Base-by-base conservation (phyloP, 2,797 vertebrate species). In the Urocyon cinereoargenteus region DNA sequence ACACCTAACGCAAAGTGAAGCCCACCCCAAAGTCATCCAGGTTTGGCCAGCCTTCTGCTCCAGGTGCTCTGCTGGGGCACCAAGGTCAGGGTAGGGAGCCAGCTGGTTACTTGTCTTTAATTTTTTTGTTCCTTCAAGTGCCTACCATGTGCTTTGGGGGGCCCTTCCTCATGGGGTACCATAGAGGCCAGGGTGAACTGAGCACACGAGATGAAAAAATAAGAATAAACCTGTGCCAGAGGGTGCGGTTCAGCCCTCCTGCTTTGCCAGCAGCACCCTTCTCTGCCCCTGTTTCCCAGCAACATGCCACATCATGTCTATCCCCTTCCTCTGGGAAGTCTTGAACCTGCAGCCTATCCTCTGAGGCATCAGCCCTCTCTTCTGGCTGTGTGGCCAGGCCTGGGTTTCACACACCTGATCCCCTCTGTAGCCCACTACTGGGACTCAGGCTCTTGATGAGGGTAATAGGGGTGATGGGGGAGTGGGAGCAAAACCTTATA, bases 121-220 rank as follows among this genome's bases (percentile, higher is more conserved):
- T 45, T 81, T 62, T 82, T 57, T 40, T 10, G 10, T 68, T 78
- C 11, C 49, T 18, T 85, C 9, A 49, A 28, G 40, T 15, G 22
- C 18, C 18, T 19, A 21, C 24, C 22, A 0, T 2, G 16, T 31
- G 49, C 51, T 91, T 51, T 77, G 49, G 22, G 49, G 26, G 49
- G 31, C 22, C 18, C 26, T 36, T 45, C 28, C 11, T 4, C 10
- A 0, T 14, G 24, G 26, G 8, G 18, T 6, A 13, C 4, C 55
- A 66, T 36, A 77, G 14, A 18, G 21, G 11, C 4, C 31, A 10
- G 61, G 16, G 61, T 40, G 31, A 55, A 2, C 11, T 0, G 1
- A 51, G 21, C 4, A 51, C 36, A 14, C 12, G 1, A 9, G 24
- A 19, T 9, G 45, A 64, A 21, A 3, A 61, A 24, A 14, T 5